phyloP scores from a whole-genome alignment of 1,140 invertebrate species.

The Homarus americanus region DNA sequence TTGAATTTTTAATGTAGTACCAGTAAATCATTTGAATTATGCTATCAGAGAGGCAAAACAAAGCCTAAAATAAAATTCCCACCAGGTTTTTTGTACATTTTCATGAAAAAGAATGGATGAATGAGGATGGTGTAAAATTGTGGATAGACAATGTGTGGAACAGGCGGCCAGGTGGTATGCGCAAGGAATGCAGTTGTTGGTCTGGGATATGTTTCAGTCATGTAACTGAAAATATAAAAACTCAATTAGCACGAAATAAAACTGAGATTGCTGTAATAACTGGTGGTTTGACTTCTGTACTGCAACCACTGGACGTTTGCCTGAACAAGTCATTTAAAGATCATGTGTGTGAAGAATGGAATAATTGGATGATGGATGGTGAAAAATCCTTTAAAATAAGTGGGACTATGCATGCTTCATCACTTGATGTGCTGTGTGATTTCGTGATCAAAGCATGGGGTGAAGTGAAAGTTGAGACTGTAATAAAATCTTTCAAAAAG shows the following conservation, averaged over 20 bases:
- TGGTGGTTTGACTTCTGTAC: slow-evolving; percentile 7
- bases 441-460: background rate
- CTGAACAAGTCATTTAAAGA: slow-evolving; percentile 32
- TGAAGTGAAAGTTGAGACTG: slow-evolving; percentile 11
- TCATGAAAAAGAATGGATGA: background rate
- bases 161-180: background rate
- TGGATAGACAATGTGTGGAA: slow-evolving; percentile 22
- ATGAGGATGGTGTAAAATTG: background rate
- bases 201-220: slow-evolving; percentile 18
- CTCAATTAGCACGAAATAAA: background rate
- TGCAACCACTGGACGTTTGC: slow-evolving; percentile 21
- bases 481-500: slow-evolving; percentile 28
- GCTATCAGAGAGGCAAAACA: no score
- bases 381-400: slow-evolving; percentile 27
- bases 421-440: slow-evolving; percentile 5
- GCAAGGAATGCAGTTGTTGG: background rate
- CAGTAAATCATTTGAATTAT: no score
- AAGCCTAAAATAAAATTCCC: no score
- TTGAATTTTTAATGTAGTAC: no score
- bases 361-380: slow-evolving; percentile 14
- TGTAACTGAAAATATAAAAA: slow-evolving; percentile 1
- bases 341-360: slow-evolving; percentile 24
- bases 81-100: no score
- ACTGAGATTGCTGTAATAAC: slow-evolving; percentile 19
- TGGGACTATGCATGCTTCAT: background rate